A percentile compares a stretch with the other conserved stretches of the same genome.
These are phyloP conservation scores for Pontoporia blainvillei DNA, from an alignment of 2,113 vertebrate genomes.

Conservation along the genomic window DNA sequence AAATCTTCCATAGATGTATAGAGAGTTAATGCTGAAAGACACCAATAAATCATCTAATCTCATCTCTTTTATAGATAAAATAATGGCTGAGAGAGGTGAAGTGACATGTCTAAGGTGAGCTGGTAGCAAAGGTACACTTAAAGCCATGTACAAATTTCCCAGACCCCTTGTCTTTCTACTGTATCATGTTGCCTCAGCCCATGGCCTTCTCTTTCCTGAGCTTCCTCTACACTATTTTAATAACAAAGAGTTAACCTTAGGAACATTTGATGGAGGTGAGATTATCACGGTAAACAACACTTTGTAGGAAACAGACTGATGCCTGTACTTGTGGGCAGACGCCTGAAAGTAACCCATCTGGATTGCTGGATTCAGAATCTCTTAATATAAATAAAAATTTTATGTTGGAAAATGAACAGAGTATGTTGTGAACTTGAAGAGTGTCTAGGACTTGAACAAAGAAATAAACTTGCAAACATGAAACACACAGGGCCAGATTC, in stretches of 20 bases:
- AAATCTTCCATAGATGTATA: not conserved
- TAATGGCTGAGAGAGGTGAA: not conserved
- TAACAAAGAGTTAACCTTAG: constrained; percentile 64
- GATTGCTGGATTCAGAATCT: not conserved
- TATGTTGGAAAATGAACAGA: not conserved
- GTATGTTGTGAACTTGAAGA: not conserved
- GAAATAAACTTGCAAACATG: not conserved
- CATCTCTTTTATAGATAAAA: not conserved
- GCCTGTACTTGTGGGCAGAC: constrained; percentile 48
- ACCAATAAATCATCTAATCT: not conserved
- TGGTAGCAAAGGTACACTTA: not conserved
- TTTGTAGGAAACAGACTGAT: constrained; percentile 54
- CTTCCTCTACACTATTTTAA: not conserved
- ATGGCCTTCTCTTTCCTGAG: not conserved
- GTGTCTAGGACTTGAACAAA: not conserved
- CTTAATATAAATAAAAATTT: constrained; percentile 11
- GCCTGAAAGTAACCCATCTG: constrained; percentile 47
- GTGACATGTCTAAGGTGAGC: not conserved
- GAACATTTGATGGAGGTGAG: constrained; percentile 57
- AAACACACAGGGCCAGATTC: not conserved
- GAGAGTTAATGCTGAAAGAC: not conserved
- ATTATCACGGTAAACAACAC: constrained; percentile 70
- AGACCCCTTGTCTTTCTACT: not conserved
- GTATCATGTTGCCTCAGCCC: not conserved
- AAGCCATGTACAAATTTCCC: not conserved